Evolutionary conservation across 1,140 invertebrate species (phyloP).

Genomic region (Drosophila truncata): DNA sequence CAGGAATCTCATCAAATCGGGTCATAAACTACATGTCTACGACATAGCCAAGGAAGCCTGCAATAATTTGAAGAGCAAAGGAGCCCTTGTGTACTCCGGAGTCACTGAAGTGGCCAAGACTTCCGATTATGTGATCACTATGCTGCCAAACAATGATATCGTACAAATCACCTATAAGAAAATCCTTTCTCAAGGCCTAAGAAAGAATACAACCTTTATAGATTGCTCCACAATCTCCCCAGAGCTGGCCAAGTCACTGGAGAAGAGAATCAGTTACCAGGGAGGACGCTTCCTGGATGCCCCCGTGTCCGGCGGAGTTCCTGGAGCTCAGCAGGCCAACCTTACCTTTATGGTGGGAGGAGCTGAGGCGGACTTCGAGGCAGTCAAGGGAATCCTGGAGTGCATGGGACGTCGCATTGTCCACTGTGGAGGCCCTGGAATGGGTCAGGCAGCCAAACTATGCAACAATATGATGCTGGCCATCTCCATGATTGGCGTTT

Average conservation of each 20-base stretch:
- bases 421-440: conserved; percentile 95
- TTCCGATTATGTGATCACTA: conserved; percentile 94
- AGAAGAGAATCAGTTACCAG: conserved; percentile 87
- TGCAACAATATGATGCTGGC: conserved; percentile 99
- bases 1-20: conserved; percentile 94
- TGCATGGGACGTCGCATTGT: conserved; percentile 96
- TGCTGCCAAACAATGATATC: conserved; percentile 95
- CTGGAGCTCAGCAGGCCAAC: conserved; percentile 94
- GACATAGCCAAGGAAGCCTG: conserved; percentile 91
- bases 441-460: conserved; percentile 97
- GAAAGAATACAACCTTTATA: conserved; percentile 89
- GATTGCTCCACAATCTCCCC: conserved; percentile 99
- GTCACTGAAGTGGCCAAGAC: conserved; percentile 91
- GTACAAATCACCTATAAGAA: conserved; percentile 89
- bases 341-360: conserved; percentile 99
- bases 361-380: conserved; percentile 88
- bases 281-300: conserved; percentile 95
- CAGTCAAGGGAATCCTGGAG: conserved; percentile 90
- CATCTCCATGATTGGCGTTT: conserved; percentile 95
- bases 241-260: conserved; percentile 90
- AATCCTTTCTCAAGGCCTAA: conserved; percentile 61
- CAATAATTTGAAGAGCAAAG: conserved; percentile 88
- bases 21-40: conserved; percentile 92
- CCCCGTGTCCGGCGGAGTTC: conserved; percentile 98
- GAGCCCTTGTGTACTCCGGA: conserved; percentile 89